phyloP scores from a whole-genome alignment of 1,140 invertebrate genomes.

The Drosophila mauritiana region DNA sequence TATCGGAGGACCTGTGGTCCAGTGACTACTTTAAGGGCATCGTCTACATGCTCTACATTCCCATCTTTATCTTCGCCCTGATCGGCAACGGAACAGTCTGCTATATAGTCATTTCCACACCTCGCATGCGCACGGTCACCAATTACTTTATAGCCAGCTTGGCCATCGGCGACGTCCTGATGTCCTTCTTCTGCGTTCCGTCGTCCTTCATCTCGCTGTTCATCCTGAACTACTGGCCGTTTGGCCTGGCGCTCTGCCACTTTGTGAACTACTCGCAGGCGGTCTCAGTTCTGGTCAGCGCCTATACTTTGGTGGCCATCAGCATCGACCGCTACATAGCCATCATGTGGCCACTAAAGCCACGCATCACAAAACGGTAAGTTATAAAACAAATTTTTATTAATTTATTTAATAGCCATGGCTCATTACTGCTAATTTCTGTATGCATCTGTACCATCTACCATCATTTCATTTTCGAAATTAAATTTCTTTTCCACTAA shows the following conservation, averaged over 20 bases:
- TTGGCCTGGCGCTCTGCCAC: conserved; percentile 91
- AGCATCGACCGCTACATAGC: conserved; percentile 94
- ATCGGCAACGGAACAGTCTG: conserved; percentile 93
- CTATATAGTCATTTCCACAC: conserved; percentile 91
- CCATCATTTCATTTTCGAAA: no score
- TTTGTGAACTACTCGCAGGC: conserved; percentile 92
- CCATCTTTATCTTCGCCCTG: conserved; percentile 90
- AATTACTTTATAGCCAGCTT: conserved; percentile 95
- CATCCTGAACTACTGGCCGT: conserved; percentile 92
- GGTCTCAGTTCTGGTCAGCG: conserved; percentile 92
- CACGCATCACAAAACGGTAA: conserved; percentile 90
- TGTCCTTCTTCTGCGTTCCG: conserved; percentile 94
- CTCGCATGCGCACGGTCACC: conserved; percentile 93
- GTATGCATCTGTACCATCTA: no score
- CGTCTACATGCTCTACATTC: conserved; percentile 90
- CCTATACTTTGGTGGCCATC: conserved; percentile 94
- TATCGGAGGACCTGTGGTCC: conserved; percentile 69
- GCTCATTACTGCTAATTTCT: no score
- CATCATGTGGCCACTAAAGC: conserved; percentile 94
- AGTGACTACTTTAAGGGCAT: conserved; percentile 87
- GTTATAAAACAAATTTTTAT: not conserved
- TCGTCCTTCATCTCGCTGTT: conserved; percentile 92
- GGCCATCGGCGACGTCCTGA: conserved; percentile 93
- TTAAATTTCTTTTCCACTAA: no score
- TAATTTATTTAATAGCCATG: no score